These are phyloP conservation scores for Mycalesis mineus DNA, from an alignment of 2,888 invertebrate genomes.

Conservation along the genomic window DNA sequence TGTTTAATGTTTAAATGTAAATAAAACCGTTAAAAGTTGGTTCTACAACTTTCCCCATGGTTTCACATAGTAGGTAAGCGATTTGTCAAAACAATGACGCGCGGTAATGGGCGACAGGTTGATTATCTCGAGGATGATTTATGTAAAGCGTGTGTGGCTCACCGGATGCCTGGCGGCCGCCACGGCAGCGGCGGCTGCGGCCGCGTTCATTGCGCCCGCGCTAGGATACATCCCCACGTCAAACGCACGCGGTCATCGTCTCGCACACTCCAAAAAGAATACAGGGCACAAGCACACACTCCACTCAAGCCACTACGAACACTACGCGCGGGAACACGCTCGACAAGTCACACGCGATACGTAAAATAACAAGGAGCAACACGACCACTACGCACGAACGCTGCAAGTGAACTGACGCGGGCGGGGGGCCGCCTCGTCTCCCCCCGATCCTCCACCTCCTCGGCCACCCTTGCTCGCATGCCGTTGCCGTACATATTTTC, in stretches of 20 bases:
- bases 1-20: not conserved
- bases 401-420: constrained; percentile 57
- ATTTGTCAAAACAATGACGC: constrained; percentile 31
- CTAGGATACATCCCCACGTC: constrained; percentile 88
- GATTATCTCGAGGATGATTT: constrained; percentile 32
- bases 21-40: constrained; percentile 14
- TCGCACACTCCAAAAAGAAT: constrained; percentile 51
- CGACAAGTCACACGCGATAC: constrained; percentile 63
- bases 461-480: constrained; percentile 60
- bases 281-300: constrained; percentile 65
- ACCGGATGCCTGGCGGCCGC: constrained; percentile 93
- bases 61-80: constrained; percentile 32
- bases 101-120: constrained; percentile 21
- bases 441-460: constrained; percentile 44
- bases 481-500: constrained; percentile 72
- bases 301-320: constrained; percentile 60
- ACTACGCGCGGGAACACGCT: constrained; percentile 51
- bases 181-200: constrained; percentile 89
- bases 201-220: constrained; percentile 90
- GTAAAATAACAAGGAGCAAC: constrained; percentile 35
- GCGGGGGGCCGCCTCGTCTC: constrained; percentile 49
- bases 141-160: constrained; percentile 57
- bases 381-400: constrained; percentile 47
- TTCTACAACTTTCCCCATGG: constrained; percentile 28
- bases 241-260: constrained; percentile 71